Percentiles rank a stretch among this genome's conserved stretches.
Evolutionary conservation across 1,140 invertebrate species (phyloP).

Genomic region (Eciton burchellii): DNA sequence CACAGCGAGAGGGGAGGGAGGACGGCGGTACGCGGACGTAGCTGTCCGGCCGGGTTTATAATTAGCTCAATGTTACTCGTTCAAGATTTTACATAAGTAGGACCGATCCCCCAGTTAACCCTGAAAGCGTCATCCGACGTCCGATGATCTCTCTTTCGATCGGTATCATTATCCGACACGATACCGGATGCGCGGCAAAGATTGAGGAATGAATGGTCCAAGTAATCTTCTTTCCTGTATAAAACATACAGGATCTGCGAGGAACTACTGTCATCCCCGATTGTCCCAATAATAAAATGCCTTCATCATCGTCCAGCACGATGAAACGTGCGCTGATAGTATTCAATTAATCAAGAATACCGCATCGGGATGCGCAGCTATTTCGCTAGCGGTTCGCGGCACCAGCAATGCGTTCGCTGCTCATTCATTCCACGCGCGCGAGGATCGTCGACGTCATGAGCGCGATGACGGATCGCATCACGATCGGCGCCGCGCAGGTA

Average conservation of each 20-base stretch:
- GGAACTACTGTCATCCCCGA: not conserved
- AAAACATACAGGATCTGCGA: not conserved
- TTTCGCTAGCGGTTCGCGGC: not conserved
- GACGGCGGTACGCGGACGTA: conserved; percentile 36
- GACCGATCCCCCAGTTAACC: conserved; percentile 69
- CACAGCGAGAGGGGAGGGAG: conserved; percentile 41
- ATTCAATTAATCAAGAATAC: no score
- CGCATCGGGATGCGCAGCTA: no score
- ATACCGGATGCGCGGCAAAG: not conserved
- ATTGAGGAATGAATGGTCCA: not conserved
- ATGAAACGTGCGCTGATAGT: no score
- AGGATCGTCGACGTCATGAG: conserved; percentile 31
- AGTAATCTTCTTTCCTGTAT: not conserved
- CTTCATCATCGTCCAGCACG: no score
- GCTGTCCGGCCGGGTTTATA: conserved; percentile 67
- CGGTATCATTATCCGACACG: not conserved
- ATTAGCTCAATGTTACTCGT: conserved; percentile 73
- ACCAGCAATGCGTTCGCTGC: not conserved
- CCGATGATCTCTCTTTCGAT: conserved; percentile 28
- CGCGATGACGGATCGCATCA: conserved; percentile 27
- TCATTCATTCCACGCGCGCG: conserved; percentile 15
- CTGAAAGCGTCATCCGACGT: conserved; percentile 60
- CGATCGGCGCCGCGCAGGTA: not conserved
- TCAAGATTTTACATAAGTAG: conserved; percentile 73
- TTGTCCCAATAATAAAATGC: no score